Base-by-base conservation (phyloP, 37 sponge, comb jelly and placozoan species). In the Bolinopsis microptera region DNA sequence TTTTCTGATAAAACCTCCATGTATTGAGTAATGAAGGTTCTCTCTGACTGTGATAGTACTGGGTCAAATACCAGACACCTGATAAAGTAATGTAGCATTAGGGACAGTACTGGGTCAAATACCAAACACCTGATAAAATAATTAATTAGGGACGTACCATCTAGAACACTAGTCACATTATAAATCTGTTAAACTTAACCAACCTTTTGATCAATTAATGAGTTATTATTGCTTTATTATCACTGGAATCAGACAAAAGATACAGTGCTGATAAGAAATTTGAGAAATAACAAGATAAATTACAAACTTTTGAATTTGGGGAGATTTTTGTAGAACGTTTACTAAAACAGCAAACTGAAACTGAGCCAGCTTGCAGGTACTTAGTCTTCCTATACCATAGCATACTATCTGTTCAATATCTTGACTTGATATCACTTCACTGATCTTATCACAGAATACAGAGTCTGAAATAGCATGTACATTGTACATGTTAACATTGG, bases 381-480 rank as follows among this genome's bases (percentile, higher is more conserved):
- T 5, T 28, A 86, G 16, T 2, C 90, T 24, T 18, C 90, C 90
- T 41, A 86, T 86, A 9, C 90, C 90, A 23, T 86, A 86, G 24
- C 90, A 86, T 21, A 86, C 90, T 18, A 86, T 86, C 26, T 86
- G 38, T 41, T 28, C 1, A 1, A 86, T 86, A 18, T 2, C n/a
- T 5, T 86, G 30, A 9, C 39, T 30, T 40, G 26, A 22, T 25
- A 86, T 23, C 25, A 41, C 90, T 39, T 35, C 13, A 16, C 18
- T 24, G 16, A 86, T 38, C 30, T 41, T 41, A 8, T 39, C 41
- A 41, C 90, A 86, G 61, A 86, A 86, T 2, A 22, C 31, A n/a
- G 13, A 24, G 36, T 86, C 90, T 86, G 90, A 86, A 86, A n/a
- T n/a, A n/a, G n/a, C n/a, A n/a, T n/a, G n/a, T n/a, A 48, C n/a